phyloP scores from a whole-genome alignment of 2,113 vertebrate genomes.

The Hydrochoerus hydrochaeris region DNA sequence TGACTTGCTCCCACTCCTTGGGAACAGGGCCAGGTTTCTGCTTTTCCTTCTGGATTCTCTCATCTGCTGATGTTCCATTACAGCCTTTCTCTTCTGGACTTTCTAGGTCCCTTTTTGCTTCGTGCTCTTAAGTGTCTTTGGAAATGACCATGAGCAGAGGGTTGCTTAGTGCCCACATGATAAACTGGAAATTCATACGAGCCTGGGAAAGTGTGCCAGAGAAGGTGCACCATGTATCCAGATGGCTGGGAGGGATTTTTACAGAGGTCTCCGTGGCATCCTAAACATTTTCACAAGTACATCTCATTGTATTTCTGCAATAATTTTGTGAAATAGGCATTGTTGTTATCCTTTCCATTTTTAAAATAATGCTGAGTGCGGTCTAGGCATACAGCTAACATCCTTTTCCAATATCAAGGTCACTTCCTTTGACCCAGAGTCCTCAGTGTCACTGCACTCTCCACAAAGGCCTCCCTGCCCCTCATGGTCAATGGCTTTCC shows the following conservation, averaged over 20 bases:
- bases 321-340: background rate
- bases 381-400: accelerated
- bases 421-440: no score
- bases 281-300: accelerated
- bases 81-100: background rate
- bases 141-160: background rate
- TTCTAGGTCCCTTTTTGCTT: background rate
- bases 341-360: no score
- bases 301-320: background rate
- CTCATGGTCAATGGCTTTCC: accelerated
- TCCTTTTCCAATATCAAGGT: background rate
- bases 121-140: background rate
- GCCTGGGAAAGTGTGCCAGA: background rate
- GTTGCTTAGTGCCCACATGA: accelerated
- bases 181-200: background rate
- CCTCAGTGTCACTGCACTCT: background rate
- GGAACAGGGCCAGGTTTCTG: no score
- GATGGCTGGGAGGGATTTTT: background rate
- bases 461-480: background rate
- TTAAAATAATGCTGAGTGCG: background rate
- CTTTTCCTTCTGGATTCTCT: background rate
- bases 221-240: accelerated
- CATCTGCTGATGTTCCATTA: accelerated
- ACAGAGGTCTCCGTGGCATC: background rate
- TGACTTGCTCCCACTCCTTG: accelerated